These are phyloP conservation scores for Drosophila pachea DNA, from an alignment of 1,140 invertebrate genomes.

Conservation along the genomic window DNA sequence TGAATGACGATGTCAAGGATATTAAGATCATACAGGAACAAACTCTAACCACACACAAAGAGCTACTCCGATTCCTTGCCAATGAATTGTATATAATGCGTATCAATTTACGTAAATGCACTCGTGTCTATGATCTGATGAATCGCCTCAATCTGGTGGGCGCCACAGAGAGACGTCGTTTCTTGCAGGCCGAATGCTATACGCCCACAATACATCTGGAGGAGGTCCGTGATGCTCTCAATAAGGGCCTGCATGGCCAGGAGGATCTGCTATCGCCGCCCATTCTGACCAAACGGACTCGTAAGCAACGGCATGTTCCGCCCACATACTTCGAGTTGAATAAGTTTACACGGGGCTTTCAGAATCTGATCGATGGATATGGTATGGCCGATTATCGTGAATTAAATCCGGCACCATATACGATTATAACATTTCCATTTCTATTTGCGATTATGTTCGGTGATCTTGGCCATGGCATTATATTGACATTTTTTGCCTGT, in stretches of 20 bases:
- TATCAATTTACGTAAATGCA: conserved; percentile 93
- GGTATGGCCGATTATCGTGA: conserved; percentile 87
- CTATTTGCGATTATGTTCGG: conserved; percentile 89
- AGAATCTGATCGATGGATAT: conserved; percentile 91
- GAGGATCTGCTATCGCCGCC: conserved; percentile 4
- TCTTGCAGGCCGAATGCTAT: conserved; percentile 97
- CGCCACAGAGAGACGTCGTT: conserved; percentile 91
- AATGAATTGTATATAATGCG: conserved; percentile 94
- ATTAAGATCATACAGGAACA: conserved; percentile 43
- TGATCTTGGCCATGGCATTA: conserved; percentile 85
- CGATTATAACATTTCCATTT: conserved; percentile 88
- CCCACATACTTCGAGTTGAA: conserved; percentile 90
- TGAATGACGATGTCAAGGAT: conserved; percentile 41
- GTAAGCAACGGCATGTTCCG: conserved; percentile 85
- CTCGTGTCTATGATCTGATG: conserved; percentile 92
- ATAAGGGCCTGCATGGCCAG: conserved; percentile 84
- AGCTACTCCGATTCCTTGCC: conserved; percentile 89
- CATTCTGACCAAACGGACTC: conserved; percentile 81
- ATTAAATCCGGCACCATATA: conserved; percentile 87
- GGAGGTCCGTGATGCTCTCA: conserved; percentile 90
- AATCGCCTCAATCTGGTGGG: conserved; percentile 94
- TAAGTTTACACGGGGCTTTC: conserved; percentile 90
- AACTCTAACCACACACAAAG: conserved; percentile 86
- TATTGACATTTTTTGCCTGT: conserved; percentile 83
- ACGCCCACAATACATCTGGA: conserved; percentile 90